Conservation (phyloP, 2,797 vertebrate species). For the Myotis vivesi region DNA sequence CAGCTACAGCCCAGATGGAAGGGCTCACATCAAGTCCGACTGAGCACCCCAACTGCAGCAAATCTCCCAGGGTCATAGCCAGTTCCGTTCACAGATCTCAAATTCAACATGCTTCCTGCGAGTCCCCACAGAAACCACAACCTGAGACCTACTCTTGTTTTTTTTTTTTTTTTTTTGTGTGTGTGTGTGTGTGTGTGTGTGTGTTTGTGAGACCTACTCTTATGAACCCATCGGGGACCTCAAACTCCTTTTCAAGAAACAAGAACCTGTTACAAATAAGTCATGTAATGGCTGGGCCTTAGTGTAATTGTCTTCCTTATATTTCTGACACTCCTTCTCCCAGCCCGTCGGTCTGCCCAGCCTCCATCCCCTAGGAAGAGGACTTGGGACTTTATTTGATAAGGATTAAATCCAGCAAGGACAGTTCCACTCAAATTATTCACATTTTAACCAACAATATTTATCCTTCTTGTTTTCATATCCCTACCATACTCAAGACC, state of each 20-base stretch:
- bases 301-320: neutral
- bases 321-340: neutral
- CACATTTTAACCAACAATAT: neutral
- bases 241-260: neutral
- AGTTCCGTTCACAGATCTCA: neutral
- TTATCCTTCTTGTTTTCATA: neutral
- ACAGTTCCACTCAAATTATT: neutral
- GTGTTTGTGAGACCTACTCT: neutral
- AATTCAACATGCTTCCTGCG: neutral
- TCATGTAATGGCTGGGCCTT: neutral
- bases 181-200: no score
- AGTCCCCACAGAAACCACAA: neutral
- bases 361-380: neutral
- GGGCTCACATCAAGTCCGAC: neutral
- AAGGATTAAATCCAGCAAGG: no score
- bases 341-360: neutral
- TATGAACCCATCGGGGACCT: neutral
- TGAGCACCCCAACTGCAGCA: neutral
- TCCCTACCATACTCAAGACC: neutral
- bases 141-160: neutral
- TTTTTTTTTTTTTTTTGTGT: no score
- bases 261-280: neutral
- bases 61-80: neutral
- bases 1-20: neutral
- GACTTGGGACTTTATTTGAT: no score